Evolutionary conservation across 2,797 vertebrate species (phyloP), one percentile per base, ranked within the genome.

Genomic region (Paedocypris micromegethes): DNA sequence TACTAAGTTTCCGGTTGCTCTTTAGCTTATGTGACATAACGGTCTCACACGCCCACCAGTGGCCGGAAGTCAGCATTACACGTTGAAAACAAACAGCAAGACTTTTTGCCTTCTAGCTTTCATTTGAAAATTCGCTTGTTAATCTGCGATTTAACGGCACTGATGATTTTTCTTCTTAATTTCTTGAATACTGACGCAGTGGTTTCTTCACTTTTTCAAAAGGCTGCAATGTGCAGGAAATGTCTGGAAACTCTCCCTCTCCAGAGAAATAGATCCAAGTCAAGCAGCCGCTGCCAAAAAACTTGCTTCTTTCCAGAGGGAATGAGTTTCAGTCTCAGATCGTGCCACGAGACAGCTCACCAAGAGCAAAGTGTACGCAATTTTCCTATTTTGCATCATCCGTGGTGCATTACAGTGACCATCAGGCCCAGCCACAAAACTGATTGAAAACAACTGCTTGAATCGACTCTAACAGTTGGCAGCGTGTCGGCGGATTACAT

Each of bases 301-400:
- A 66, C 65, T 72, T 69, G 62, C 74, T 66, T 55, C 38, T 65
- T 68, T 67, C 76, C 62, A 66, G 72, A 61, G 60, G 68, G 75
- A 38, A 74, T 49, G 47, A 66, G 45, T 78, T 77, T 76, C 70
- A 72, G 66, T 79, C 67, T 54, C 57, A 71, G 51, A 48, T 38
- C 45, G 47, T 58, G 54, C 70, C 68, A 68, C 72, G 58, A 62
- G 65, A 76, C 68, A 51, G 63, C 52, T 62, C 64, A 60, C 68
- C 74, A 70, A 74, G 74, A 62, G 72, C 63, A 75, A 76, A 80
- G 69, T 46, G 79, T 58, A 45, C 66, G 61, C 61, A 69, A 75
- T 77, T 75, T 80, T 52, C 70, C 72, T 43, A 75, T 68, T 76
- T 64, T 46, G 72, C 56, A 58, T 59, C 6, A 66, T 70, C 70